These are phyloP conservation scores for Aporophyla lueneburgensis DNA, from an alignment of 2,888 invertebrate genomes.

Conservation along the genomic window DNA sequence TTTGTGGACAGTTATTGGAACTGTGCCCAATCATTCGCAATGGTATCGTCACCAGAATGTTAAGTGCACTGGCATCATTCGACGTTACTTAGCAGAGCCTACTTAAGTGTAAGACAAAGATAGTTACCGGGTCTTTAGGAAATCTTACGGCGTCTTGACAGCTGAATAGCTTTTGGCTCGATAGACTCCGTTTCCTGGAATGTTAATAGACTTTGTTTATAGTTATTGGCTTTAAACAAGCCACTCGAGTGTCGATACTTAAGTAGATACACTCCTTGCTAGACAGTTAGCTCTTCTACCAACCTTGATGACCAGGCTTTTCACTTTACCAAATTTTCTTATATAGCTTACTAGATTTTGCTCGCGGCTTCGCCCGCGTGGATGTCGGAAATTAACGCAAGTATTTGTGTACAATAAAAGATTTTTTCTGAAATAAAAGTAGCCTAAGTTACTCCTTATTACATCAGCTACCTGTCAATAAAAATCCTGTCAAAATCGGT, in stretches of 20 bases:
- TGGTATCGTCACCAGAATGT: constrained; percentile 28
- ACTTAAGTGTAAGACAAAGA: constrained; percentile 16
- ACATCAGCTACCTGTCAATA: too few relatives aligned
- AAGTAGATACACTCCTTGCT: background rate
- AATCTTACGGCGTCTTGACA: constrained; percentile 10
- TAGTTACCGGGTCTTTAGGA: constrained; percentile 12
- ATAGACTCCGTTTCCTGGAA: constrained; percentile 16
- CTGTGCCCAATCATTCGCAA: constrained; percentile 40
- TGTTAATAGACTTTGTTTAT: constrained; percentile 1
- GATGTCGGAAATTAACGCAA: too few relatives aligned
- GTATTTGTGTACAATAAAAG: too few relatives aligned
- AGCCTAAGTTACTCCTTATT: too few relatives aligned
- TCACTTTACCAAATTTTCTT: background rate
- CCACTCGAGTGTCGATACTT: background rate
- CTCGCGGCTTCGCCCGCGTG: too few relatives aligned
- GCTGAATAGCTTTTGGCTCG: constrained; percentile 5
- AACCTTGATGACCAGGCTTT: background rate
- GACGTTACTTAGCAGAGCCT: constrained; percentile 25
- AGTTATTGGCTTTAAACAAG: background rate
- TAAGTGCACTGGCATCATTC: constrained; percentile 42
- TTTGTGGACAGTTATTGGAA: constrained; percentile 36
- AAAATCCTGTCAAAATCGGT: too few relatives aligned
- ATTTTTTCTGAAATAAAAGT: too few relatives aligned
- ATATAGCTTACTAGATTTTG: too few relatives aligned
- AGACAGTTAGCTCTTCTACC: background rate